Evolutionary conservation across 2,888 invertebrate genomes (phyloP).

Genomic region (Chrysopilus asiliformis): DNA sequence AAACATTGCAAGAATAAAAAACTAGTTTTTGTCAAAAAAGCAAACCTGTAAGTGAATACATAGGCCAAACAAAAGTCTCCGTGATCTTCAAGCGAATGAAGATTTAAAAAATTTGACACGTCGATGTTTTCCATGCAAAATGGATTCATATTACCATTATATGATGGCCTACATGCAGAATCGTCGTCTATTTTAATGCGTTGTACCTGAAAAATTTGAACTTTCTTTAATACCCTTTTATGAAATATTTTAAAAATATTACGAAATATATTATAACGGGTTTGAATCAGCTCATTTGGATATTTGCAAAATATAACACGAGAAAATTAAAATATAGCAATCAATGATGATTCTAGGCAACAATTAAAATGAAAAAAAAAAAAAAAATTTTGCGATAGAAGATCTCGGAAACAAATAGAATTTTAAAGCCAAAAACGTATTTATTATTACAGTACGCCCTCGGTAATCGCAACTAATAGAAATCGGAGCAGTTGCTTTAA

Average conservation of each 20-base stretch:
- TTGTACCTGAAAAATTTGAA: constrained; percentile 30
- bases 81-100: constrained; percentile 94
- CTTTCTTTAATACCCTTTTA: background rate
- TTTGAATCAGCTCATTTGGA: no score
- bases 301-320: no score
- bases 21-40: constrained; percentile 1
- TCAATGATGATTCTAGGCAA: no score
- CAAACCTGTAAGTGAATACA: constrained; percentile 75
- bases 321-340: no score
- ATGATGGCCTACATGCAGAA: constrained; percentile 51
- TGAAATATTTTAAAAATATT: constrained; percentile 8
- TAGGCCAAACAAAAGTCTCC: constrained; percentile 99
- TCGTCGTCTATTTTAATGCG: constrained; percentile 79
- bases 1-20: background rate
- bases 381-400: no score
- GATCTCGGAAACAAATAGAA: no score
- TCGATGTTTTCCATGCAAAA: constrained; percentile 97
- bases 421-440: no score
- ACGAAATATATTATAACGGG: background rate
- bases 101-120: constrained; percentile 95
- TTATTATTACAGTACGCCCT: no score
- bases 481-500: no score
- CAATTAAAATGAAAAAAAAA: no score
- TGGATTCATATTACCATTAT: constrained; percentile 61
- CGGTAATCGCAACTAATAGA: no score